Percentiles rank a stretch among this genome's conserved stretches.
Evolutionary conservation across 2,797 vertebrate species (phyloP).

Genomic region (Dendrocincla fuliginosa): DNA sequence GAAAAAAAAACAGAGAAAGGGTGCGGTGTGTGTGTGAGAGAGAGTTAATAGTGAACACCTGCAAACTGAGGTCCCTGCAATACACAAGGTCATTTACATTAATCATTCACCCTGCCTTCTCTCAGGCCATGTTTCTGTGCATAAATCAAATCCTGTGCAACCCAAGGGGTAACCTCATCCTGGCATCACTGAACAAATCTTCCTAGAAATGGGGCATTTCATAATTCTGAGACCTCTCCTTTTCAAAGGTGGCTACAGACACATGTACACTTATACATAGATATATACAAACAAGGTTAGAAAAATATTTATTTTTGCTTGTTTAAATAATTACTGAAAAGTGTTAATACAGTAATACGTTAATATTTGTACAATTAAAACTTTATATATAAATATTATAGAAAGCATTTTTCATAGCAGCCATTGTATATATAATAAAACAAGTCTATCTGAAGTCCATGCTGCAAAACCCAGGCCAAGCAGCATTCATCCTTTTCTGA

Average conservation of each 20-base stretch:
- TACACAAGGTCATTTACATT: slow-evolving; percentile 1
- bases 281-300: slow-evolving; percentile 78
- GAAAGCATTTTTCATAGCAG: slow-evolving; percentile 77
- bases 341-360: slow-evolving; percentile 77
- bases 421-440: slow-evolving; percentile 71
- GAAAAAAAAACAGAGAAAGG: neutral
- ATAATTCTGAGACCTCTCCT: neutral
- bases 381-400: slow-evolving; percentile 69
- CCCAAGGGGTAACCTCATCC: slow-evolving; percentile 12
- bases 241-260: slow-evolving; percentile 61
- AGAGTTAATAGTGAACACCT: slow-evolving; percentile 10
- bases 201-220: neutral
- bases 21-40: neutral
- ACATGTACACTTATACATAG: slow-evolving; percentile 53
- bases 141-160: neutral
- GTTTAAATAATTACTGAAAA: slow-evolving; percentile 80
- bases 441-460: slow-evolving; percentile 2
- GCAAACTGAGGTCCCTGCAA: neutral
- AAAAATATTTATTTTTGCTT: slow-evolving; percentile 81
- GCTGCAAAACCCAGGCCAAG: slow-evolving; percentile 49
- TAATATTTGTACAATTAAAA: slow-evolving; percentile 78
- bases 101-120: slow-evolving; percentile 52
- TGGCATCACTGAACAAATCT: slow-evolving; percentile 5
- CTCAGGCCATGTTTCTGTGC: neutral
- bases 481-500: slow-evolving; percentile 37